These are phyloP conservation scores for Chaenogobius annularis DNA, from an alignment of 2,113 vertebrate species.

Conservation along the genomic window DNA sequence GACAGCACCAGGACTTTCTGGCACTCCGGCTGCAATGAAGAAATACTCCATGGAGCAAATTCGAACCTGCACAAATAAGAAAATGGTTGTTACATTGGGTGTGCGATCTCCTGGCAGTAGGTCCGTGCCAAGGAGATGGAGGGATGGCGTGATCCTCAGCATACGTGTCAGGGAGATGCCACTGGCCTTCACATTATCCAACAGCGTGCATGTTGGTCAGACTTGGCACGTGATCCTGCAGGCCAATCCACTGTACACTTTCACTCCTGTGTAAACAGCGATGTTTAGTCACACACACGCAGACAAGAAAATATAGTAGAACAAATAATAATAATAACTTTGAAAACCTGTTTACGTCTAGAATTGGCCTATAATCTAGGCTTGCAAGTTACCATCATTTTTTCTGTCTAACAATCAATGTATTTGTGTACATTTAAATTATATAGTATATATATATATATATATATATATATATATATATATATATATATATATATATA, in stretches of 20 bases:
- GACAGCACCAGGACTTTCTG: neutral
- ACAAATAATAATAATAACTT: too few species aligned
- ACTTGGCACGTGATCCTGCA: slow-evolving; percentile 26
- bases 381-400: too few species aligned
- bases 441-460: too few species aligned
- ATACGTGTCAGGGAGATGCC: slow-evolving; percentile 53
- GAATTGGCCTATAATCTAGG: too few species aligned
- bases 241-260: slow-evolving; percentile 15
- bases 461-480: too few species aligned
- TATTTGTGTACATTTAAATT: too few species aligned
- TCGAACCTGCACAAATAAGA: slow-evolving; percentile 16
- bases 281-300: neutral
- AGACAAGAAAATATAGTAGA: too few species aligned
- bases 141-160: slow-evolving; percentile 40
- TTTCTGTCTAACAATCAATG: too few species aligned
- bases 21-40: slow-evolving; percentile 1
- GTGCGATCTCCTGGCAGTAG: neutral
- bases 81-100: neutral
- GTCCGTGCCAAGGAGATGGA: slow-evolving; percentile 25
- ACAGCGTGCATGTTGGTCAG: slow-evolving; percentile 27
- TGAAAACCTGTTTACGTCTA: too few species aligned
- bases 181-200: slow-evolving; percentile 34
- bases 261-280: slow-evolving; percentile 11
- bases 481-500: too few species aligned
- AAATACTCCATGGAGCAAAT: neutral